Percentiles rank a stretch among this genome's conserved stretches.
Evolutionary conservation across 2,113 vertebrate genomes (phyloP).

Genomic region (Anthoscopus minutus): DNA sequence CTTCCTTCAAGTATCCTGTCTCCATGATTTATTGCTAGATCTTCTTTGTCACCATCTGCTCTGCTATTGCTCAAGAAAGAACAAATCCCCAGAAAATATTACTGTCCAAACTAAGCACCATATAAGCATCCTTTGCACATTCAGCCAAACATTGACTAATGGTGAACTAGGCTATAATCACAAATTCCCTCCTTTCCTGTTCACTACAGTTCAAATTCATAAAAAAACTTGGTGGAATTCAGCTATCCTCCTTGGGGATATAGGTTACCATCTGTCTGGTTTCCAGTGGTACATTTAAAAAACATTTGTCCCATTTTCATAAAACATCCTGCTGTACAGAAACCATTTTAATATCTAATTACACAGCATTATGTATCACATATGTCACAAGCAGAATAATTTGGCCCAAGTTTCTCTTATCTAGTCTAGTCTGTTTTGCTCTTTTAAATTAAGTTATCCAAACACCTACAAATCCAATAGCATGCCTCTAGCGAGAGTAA

Average conservation of each 20-base stretch:
- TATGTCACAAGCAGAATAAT: conserved; percentile 40
- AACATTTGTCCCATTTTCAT: conserved; percentile 52
- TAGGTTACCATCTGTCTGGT: conserved; percentile 49
- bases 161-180: neutral
- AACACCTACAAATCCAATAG: conserved; percentile 21
- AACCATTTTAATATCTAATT: conserved; percentile 57
- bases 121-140: conserved; percentile 15
- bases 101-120: conserved; percentile 21
- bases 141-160: conserved; percentile 41
- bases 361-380: conserved; percentile 37
- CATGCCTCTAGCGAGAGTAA: neutral
- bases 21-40: conserved; percentile 35
- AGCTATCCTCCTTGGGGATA: conserved; percentile 48
- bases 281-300: conserved; percentile 54
- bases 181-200: conserved; percentile 47
- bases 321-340: conserved; percentile 43
- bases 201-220: conserved; percentile 36
- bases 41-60: conserved; percentile 51
- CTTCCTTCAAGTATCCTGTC: conserved; percentile 9
- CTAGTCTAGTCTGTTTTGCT: neutral
- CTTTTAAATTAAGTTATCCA: conserved; percentile 10
- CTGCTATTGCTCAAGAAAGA: conserved; percentile 27
- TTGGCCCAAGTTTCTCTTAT: conserved; percentile 24
- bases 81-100: conserved; percentile 31
- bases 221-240: conserved; percentile 41